A percentile compares a stretch with the other conserved stretches of the same genome.
Conservation (phyloP, 2,113 vertebrate genomes). For the Alligator sinensis region DNA sequence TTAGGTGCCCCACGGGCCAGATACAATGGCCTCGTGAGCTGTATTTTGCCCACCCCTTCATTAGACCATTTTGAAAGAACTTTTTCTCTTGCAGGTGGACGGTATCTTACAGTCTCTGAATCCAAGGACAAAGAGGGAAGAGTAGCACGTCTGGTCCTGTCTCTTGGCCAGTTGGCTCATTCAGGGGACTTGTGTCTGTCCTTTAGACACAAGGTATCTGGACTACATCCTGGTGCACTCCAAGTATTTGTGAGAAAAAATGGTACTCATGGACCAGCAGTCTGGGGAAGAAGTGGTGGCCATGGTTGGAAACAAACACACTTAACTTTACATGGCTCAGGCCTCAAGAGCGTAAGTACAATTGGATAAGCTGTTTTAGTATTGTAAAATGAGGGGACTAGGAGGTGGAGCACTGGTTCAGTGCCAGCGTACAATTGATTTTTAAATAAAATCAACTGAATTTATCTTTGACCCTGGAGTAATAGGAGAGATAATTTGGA, state of each 20-base stretch:
- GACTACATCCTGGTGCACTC: conserved; percentile 88
- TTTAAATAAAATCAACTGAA: background rate
- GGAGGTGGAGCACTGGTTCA: background rate
- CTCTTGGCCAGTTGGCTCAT: conserved; percentile 78
- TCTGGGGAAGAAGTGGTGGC: conserved; percentile 92
- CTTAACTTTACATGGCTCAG: conserved; percentile 85
- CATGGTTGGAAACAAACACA: conserved; percentile 92
- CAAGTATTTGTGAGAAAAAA: conserved; percentile 91
- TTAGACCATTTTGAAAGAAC: background rate
- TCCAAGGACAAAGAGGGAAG: conserved; percentile 82
- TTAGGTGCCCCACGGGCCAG: too few species aligned
- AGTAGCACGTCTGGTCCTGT: conserved; percentile 88
- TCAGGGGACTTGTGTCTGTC: conserved; percentile 90
- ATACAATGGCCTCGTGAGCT: too few species aligned
- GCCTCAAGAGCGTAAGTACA: conserved; percentile 90
- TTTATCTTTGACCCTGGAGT: background rate
- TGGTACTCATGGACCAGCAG: conserved; percentile 83
- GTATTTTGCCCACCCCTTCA: background rate
- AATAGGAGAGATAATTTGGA: background rate
- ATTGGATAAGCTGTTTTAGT: rapidly evolving
- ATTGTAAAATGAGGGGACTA: background rate
- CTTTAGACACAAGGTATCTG: conserved; percentile 89
- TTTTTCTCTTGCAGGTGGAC: conserved; percentile 82
- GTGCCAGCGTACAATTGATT: background rate
- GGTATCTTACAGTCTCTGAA: conserved; percentile 88